These are phyloP conservation scores for Lasius platythorax DNA, from an alignment of 2,888 invertebrate species.

Conservation along the genomic window DNA sequence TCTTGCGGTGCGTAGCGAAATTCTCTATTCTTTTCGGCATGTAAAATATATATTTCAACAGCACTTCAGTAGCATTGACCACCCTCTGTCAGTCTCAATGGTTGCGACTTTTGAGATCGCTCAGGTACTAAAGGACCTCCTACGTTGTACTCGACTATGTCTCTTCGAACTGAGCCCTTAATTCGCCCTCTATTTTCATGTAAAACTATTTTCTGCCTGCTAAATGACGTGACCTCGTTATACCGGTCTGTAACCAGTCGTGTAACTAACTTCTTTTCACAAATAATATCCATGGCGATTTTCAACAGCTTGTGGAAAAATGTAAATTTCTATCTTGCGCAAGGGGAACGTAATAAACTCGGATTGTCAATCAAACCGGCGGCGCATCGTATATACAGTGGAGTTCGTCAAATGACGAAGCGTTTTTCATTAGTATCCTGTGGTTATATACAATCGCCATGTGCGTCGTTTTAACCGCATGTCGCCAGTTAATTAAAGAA, in stretches of 20 bases:
- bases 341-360: constrained; percentile 25
- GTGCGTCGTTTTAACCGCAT: constrained; percentile 15
- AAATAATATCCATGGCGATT: constrained; percentile 34
- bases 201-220: constrained; percentile 60
- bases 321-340: constrained; percentile 22
- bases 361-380: constrained; percentile 42
- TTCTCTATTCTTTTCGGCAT: constrained; percentile 1
- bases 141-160: constrained; percentile 41
- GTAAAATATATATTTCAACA: constrained; percentile 68
- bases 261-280: constrained; percentile 58
- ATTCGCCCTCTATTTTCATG: constrained; percentile 72
- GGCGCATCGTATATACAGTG: constrained; percentile 3
- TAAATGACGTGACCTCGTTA: constrained; percentile 56
- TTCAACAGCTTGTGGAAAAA: constrained; percentile 30
- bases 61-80: constrained; percentile 39
- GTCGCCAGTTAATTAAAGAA: constrained; percentile 46
- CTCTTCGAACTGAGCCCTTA: constrained; percentile 57
- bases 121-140: constrained; percentile 46
- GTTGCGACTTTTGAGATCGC: constrained; percentile 52
- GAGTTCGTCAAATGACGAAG: constrained; percentile 10
- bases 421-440: constrained; percentile 35
- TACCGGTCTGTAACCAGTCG: constrained; percentile 56
- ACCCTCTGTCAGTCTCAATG: constrained; percentile 34
- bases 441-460: not conserved
- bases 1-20: not conserved